A percentile compares a stretch with the other conserved stretches of the same genome.
phyloP scores from a whole-genome alignment of 2,888 invertebrate species.

The Dryobotodes eremita region DNA sequence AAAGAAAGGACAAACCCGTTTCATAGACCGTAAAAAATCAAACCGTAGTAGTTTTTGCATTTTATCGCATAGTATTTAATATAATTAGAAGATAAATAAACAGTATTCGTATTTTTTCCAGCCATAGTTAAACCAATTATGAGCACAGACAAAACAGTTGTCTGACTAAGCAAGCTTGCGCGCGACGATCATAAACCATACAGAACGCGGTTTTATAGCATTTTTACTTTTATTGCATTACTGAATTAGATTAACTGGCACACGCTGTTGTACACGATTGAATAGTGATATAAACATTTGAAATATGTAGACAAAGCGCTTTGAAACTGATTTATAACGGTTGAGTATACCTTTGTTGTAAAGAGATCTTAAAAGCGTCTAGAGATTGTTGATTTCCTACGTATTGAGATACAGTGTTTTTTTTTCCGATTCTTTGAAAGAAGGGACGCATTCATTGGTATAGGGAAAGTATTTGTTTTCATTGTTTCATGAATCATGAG shows the following conservation, averaged over 20 bases:
- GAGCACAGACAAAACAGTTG: slow-evolving; percentile 62
- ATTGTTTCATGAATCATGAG: slow-evolving; percentile 8
- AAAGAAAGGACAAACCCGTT: neutral
- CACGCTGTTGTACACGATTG: slow-evolving; percentile 46
- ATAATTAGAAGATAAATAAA: neutral
- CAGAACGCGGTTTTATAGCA: slow-evolving; percentile 75
- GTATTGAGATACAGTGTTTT: neutral
- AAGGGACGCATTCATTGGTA: neutral
- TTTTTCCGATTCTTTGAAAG: neutral
- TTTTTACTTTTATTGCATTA: slow-evolving; percentile 79
- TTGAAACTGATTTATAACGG: slow-evolving; percentile 47
- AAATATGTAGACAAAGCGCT: slow-evolving; percentile 42
- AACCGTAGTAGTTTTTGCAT: neutral
- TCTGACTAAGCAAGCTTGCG: slow-evolving; percentile 32
- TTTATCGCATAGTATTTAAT: slow-evolving; percentile 3
- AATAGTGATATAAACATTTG: slow-evolving; percentile 46
- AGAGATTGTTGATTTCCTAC: slow-evolving; percentile 30
- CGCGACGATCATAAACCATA: slow-evolving; percentile 70
- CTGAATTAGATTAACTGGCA: slow-evolving; percentile 79
- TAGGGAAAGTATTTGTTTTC: slow-evolving; percentile 44
- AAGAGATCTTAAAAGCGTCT: slow-evolving; percentile 5
- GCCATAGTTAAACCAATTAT: slow-evolving; percentile 19
- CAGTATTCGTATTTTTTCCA: neutral
- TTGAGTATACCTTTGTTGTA: slow-evolving; percentile 43
- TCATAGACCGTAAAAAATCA: neutral